Conservation (phyloP, 2,797 vertebrate genomes). For the Hemitrygon akajei region DNA sequence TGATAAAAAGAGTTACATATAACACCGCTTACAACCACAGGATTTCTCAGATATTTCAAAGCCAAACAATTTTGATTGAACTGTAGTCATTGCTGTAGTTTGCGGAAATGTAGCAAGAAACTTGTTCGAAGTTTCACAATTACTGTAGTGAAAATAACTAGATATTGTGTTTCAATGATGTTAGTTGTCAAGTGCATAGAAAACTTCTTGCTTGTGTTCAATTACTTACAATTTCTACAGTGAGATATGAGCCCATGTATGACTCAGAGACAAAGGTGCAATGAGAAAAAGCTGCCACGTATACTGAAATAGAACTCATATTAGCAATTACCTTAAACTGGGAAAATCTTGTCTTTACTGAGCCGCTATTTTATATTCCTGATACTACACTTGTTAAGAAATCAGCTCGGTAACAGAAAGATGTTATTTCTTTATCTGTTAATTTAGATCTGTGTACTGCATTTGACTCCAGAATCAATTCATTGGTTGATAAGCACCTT, state of each 20-base stretch:
- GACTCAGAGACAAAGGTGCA: background rate
- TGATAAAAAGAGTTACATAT: background rate
- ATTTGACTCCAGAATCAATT: background rate
- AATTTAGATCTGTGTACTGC: background rate
- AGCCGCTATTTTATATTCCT: background rate
- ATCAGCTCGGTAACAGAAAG: background rate
- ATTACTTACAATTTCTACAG: background rate
- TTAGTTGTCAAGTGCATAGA: background rate
- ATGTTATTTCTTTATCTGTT: background rate
- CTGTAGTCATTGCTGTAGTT: background rate
- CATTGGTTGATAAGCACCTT: background rate
- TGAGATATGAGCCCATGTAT: background rate
- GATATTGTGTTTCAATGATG: background rate
- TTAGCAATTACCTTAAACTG: too few species aligned
- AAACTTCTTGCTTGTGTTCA: background rate
- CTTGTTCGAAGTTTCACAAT: background rate
- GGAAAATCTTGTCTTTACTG: too few species aligned
- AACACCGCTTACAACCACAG: background rate
- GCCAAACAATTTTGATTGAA: background rate
- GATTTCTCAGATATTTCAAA: background rate
- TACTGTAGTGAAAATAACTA: background rate
- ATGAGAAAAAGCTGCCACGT: too few species aligned
- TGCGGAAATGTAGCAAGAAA: background rate
- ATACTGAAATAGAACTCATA: too few species aligned
- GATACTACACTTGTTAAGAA: background rate